phyloP scores from a whole-genome alignment of 2,797 vertebrate species.

The Dromococcyx pavoninus region DNA sequence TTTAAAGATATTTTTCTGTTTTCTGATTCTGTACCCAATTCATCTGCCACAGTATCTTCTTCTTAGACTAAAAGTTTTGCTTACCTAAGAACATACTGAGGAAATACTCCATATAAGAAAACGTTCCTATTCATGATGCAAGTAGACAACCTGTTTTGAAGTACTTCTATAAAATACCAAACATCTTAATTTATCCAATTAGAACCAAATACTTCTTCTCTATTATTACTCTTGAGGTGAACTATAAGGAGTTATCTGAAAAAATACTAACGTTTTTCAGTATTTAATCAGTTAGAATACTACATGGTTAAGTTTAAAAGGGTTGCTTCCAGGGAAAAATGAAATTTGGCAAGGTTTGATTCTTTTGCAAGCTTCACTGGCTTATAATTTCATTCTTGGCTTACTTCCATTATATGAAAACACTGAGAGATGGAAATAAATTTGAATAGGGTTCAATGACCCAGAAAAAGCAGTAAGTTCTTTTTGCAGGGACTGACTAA shows the following conservation, averaged over 20 bases:
- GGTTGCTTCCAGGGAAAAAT: background rate
- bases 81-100: background rate
- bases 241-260: background rate
- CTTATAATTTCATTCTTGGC: slow-evolving; percentile 19
- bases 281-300: background rate
- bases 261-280: background rate
- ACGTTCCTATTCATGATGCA: background rate
- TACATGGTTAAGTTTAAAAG: background rate
- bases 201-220: background rate
- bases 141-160: background rate
- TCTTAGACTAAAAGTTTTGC: background rate
- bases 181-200: background rate
- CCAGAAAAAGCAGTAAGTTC: slow-evolving; percentile 1
- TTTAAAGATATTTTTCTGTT: background rate
- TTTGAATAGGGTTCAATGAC: background rate
- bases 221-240: background rate
- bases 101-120: background rate
- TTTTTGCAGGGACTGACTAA: background rate
- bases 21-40: background rate
- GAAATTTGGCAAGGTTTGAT: background rate
- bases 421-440: slow-evolving; percentile 33
- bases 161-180: background rate
- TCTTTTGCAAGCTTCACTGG: background rate
- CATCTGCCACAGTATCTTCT: background rate
- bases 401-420: background rate